Evolutionary conservation across 2,797 vertebrate species (phyloP).

Genomic region (Setipinna tenuifilis): DNA sequence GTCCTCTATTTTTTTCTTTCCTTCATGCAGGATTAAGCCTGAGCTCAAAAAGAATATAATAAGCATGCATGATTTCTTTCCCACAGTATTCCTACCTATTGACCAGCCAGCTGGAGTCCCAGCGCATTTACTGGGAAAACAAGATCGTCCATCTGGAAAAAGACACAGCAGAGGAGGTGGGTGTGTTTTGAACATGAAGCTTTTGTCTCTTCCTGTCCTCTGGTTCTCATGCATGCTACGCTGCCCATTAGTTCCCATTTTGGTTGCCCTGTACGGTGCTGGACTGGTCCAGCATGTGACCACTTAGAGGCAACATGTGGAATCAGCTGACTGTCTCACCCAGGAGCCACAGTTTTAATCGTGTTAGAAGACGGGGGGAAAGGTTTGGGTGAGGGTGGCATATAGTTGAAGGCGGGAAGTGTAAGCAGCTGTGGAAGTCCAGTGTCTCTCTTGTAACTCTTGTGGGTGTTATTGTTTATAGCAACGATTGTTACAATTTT

Average conservation of each 20-base stretch:
- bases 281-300: not conserved
- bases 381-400: not conserved
- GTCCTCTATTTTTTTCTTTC: not conserved
- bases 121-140: constrained; percentile 98
- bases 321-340: not conserved
- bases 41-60: not conserved
- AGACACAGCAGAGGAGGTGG: constrained; percentile 94
- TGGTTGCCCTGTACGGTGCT: not conserved
- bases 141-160: constrained; percentile 97
- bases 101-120: constrained; percentile 96
- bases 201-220: not conserved
- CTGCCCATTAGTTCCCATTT: not conserved
- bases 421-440: not conserved
- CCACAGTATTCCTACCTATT: constrained; percentile 93
- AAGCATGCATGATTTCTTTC: constrained; percentile 8
- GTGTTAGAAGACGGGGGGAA: not conserved
- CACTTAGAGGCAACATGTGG: not conserved
- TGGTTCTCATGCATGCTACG: not conserved
- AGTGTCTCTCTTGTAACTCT: not conserved
- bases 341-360: not conserved
- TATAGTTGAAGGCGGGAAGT: not conserved
- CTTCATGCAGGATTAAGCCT: not conserved
- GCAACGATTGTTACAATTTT: too few relatives aligned
- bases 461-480: too few relatives aligned
- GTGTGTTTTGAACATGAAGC: constrained; percentile 36